These are phyloP conservation scores for Hololepta plana DNA, from an alignment of 2,888 invertebrate genomes.

Conservation along the genomic window DNA sequence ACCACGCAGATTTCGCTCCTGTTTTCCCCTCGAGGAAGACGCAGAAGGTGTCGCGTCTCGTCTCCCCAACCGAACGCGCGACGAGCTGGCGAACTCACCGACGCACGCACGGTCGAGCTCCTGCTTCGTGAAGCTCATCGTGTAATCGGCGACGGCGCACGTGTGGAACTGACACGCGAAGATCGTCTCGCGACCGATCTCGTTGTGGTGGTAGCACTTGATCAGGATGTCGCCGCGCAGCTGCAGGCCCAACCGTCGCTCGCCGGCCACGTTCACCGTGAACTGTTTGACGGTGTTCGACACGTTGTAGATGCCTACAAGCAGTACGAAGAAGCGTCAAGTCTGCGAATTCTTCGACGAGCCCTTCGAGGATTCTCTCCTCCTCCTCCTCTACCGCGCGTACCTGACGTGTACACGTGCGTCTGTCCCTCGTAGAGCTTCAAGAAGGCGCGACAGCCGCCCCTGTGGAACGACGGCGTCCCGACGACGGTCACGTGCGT, in stretches of 20 bases:
- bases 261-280: conserved; percentile 49
- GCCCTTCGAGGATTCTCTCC: too few relatives aligned
- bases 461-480: conserved; percentile 49
- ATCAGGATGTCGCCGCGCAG: conserved; percentile 80
- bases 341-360: not conserved
- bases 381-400: too few relatives aligned
- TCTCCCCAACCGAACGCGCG: too few relatives aligned
- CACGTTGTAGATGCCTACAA: conserved; percentile 48
- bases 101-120: conserved; percentile 74
- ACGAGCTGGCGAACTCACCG: conserved; percentile 42
- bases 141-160: conserved; percentile 74
- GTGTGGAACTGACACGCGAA: conserved; percentile 89
- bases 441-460: conserved; percentile 55
- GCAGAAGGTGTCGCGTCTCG: too few relatives aligned
- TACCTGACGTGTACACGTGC: conserved; percentile 74
- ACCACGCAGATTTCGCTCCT: too few relatives aligned
- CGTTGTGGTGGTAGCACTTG: conserved; percentile 66
- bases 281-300: conserved; percentile 46
- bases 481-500: conserved; percentile 76
- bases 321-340: not conserved
- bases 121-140: conserved; percentile 66
- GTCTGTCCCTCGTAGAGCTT: conserved; percentile 84
- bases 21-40: too few relatives aligned
- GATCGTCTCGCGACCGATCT: conserved; percentile 43
- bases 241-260: conserved; percentile 45